A percentile compares a stretch with the other conserved stretches of the same genome.
These are phyloP conservation scores for Falco berigora DNA, from an alignment of 2,797 vertebrate genomes.

Conservation along the genomic window DNA sequence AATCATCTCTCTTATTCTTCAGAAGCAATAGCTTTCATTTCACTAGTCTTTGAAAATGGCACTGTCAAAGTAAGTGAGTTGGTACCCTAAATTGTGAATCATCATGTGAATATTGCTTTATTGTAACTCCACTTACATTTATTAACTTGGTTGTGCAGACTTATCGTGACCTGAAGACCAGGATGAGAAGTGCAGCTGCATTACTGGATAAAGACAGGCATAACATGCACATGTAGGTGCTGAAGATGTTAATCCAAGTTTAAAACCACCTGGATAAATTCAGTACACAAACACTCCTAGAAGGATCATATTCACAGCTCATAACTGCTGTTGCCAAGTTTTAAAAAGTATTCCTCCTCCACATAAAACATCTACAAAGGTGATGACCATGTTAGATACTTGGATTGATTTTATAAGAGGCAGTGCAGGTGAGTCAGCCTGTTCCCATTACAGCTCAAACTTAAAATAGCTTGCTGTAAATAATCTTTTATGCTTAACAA, in stretches of 20 bases:
- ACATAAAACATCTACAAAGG: slow-evolving; percentile 13
- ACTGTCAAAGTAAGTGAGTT: not conserved
- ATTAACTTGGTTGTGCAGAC: not conserved
- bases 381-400: slow-evolving; percentile 41
- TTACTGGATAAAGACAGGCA: not conserved
- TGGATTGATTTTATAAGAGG: slow-evolving; percentile 7
- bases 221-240: not conserved
- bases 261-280: slow-evolving; percentile 6
- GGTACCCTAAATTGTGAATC: not conserved
- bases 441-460: slow-evolving; percentile 18
- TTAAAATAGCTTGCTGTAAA: slow-evolving; percentile 59
- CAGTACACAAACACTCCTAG: slow-evolving; percentile 3
- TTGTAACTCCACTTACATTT: not conserved
- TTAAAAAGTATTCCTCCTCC: slow-evolving; percentile 18
- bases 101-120: not conserved
- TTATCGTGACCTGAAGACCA: not conserved
- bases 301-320: slow-evolving; percentile 12
- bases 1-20: not conserved
- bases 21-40: not conserved
- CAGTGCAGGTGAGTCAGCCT: slow-evolving; percentile 37
- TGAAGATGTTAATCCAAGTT: not conserved
- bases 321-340: slow-evolving; percentile 9
- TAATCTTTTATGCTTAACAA: slow-evolving; percentile 49
- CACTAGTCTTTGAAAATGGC: not conserved
- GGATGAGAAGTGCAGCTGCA: not conserved